These are phyloP conservation scores for Philopedon plagiatum DNA, from an alignment of 2,888 invertebrate genomes.

Conservation along the genomic window DNA sequence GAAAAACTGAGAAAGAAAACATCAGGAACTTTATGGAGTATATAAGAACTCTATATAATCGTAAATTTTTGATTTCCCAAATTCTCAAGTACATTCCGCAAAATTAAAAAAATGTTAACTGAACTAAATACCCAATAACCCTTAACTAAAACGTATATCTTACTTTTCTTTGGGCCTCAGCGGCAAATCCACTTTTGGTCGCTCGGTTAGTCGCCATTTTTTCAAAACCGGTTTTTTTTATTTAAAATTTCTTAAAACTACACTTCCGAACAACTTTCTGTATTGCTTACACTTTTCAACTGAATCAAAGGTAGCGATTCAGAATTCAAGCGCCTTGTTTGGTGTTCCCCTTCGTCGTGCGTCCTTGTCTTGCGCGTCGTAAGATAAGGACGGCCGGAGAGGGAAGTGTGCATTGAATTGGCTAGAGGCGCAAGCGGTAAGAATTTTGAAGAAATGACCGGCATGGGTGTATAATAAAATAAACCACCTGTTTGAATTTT, in stretches of 20 bases:
- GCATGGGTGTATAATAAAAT: too few species aligned
- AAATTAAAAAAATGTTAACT: too few species aligned
- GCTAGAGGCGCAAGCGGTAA: neutral
- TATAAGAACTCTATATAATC: too few species aligned
- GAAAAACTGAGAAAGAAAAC: too few species aligned
- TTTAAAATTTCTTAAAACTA: slow-evolving; percentile 29
- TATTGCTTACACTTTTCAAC: slow-evolving; percentile 28
- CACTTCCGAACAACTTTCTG: slow-evolving; percentile 14
- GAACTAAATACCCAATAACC: too few species aligned
- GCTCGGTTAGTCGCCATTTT: slow-evolving; percentile 87
- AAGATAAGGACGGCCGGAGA: slow-evolving; percentile 16
- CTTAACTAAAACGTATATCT: slow-evolving; percentile 19
- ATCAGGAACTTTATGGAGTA: too few species aligned
- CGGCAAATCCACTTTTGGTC: slow-evolving; percentile 94
- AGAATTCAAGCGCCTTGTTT: slow-evolving; percentile 37
- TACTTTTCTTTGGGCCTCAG: slow-evolving; percentile 96
- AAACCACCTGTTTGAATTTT: neutral
- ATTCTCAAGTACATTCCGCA: too few species aligned
- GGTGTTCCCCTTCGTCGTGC: slow-evolving; percentile 21
- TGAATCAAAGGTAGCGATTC: slow-evolving; percentile 32
- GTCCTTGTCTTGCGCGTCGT: slow-evolving; percentile 6
- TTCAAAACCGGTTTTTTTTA: slow-evolving; percentile 18
- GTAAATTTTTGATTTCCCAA: too few species aligned
- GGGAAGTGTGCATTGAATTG: neutral
- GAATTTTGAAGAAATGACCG: too few species aligned